Evolutionary conservation across 2,797 vertebrate species (phyloP).

Genomic region (Sebastiscus tertius): DNA sequence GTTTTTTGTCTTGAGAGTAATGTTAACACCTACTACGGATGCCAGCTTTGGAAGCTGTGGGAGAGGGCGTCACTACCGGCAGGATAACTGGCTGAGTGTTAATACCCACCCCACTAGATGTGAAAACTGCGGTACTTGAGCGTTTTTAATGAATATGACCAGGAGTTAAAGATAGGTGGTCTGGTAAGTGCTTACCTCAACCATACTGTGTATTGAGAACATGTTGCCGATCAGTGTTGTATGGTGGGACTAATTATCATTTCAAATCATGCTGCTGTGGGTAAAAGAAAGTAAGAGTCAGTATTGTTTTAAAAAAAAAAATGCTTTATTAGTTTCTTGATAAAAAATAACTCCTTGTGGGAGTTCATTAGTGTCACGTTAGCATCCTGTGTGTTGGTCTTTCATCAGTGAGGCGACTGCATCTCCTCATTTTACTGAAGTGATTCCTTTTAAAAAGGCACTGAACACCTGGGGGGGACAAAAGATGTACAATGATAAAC

Average conservation of each 20-base stretch:
- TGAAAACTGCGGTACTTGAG: slow-evolving; percentile 65
- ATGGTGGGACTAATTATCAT: not conserved
- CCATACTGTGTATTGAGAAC: slow-evolving; percentile 52
- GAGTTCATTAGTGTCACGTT: not conserved
- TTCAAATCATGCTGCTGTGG: slow-evolving; percentile 17
- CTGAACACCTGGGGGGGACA: slow-evolving; percentile 11
- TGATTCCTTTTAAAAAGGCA: not conserved
- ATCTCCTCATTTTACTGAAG: not conserved
- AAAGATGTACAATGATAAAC: not conserved
- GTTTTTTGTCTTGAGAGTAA: slow-evolving; percentile 66
- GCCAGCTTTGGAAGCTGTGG: slow-evolving; percentile 61
- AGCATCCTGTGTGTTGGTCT: not conserved
- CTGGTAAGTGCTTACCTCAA: slow-evolving; percentile 78
- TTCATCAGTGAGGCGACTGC: not conserved
- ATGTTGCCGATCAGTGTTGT: slow-evolving; percentile 55
- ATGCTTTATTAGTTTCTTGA: slow-evolving; percentile 15
- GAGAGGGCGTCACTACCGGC: slow-evolving; percentile 61
- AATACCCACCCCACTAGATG: slow-evolving; percentile 64
- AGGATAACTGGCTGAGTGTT: slow-evolving; percentile 62
- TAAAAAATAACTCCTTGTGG: not conserved
- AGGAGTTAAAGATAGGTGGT: slow-evolving; percentile 60
- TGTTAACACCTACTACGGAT: slow-evolving; percentile 67
- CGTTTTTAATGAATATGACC: slow-evolving; percentile 65
- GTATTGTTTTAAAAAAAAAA: not conserved
- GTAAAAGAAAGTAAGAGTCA: not conserved